phyloP scores from a whole-genome alignment of 2,888 invertebrate species.

The Bombyx huttoni region DNA sequence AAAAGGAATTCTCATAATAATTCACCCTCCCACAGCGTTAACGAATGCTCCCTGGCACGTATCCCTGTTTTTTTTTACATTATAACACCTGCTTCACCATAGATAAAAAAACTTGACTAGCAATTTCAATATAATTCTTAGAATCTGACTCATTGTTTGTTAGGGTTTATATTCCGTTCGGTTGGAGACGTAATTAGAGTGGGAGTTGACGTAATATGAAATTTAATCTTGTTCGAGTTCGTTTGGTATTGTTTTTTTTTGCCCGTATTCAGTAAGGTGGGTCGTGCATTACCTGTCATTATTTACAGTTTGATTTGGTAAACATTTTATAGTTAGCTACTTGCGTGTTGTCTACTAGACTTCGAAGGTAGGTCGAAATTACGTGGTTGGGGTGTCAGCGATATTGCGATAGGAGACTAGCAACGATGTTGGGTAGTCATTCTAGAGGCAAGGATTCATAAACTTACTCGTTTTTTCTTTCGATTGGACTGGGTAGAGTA shows the following conservation, averaged over 20 bases:
- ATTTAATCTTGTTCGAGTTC: background rate
- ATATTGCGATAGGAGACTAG: no score
- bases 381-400: no score
- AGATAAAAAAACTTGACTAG: background rate
- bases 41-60: background rate
- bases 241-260: background rate
- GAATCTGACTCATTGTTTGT: background rate
- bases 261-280: no score
- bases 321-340: background rate
- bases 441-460: no score
- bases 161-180: background rate
- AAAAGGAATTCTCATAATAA: background rate
- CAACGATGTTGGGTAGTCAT: no score
- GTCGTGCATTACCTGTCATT: no score
- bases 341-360: no score
- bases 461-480: no score
- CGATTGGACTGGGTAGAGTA: no score
- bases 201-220: background rate
- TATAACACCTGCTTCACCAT: background rate
- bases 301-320: background rate
- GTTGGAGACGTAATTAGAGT: background rate
- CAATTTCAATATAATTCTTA: background rate
- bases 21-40: background rate
- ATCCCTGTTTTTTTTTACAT: background rate
- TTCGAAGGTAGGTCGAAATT: no score